Conservation (phyloP, 1,140 invertebrate genomes). For the Drosophila cardini region DNA sequence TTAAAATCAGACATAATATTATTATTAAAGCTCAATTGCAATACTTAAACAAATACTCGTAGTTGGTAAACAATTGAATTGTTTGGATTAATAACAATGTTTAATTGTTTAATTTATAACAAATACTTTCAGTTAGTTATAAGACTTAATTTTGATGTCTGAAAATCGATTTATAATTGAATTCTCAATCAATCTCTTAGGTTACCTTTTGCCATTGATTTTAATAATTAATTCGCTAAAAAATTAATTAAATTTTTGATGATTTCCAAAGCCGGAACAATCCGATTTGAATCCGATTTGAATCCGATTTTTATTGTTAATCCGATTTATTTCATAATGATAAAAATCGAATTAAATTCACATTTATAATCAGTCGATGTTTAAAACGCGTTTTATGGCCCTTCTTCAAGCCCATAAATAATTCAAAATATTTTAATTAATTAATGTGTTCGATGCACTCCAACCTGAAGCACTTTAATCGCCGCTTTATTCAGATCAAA, state of each 20-base stretch:
- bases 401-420: background rate
- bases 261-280: constrained; percentile 1
- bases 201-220: constrained; percentile 1
- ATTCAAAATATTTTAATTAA: constrained; percentile 18
- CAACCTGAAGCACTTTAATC: background rate
- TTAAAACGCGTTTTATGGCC: constrained; percentile 19
- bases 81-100: background rate
- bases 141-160: constrained; percentile 6
- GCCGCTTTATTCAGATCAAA: constrained; percentile 2
- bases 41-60: background rate
- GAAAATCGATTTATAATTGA: background rate
- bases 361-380: constrained; percentile 24
- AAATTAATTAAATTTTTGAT: constrained; percentile 22
- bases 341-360: constrained; percentile 39
- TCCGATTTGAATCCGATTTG: background rate
- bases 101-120: constrained; percentile 4
- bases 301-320: constrained; percentile 3
- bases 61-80: constrained; percentile 1
- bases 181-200: background rate
- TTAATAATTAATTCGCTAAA: constrained; percentile 9
- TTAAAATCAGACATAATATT: constrained; percentile 8
- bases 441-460: constrained; percentile 30
- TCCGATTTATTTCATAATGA: constrained; percentile 13
- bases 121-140: background rate
- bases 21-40: constrained; percentile 12